These are phyloP conservation scores for Oscheius sp. DNA, from an alignment of 2,888 invertebrate genomes.

Conservation along the genomic window DNA sequence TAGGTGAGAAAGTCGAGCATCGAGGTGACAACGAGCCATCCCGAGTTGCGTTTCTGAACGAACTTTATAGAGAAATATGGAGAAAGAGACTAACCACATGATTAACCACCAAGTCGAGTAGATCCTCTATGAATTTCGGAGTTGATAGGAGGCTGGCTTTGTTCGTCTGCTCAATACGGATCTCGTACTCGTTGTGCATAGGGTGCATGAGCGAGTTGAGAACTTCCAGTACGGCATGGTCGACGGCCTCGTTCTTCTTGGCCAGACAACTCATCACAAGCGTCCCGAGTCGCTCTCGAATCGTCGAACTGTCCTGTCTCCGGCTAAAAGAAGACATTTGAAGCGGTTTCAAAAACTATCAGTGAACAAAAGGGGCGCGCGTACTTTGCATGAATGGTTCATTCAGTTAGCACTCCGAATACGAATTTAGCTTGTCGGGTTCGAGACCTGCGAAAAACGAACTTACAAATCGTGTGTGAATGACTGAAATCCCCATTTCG, in stretches of 20 bases:
- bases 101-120: conserved; percentile 92
- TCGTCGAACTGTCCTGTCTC: conserved; percentile 73
- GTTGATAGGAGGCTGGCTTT: conserved; percentile 87
- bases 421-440: no score
- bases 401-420: no score
- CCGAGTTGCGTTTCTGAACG: conserved; percentile 86
- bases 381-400: no score
- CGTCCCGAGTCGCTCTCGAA: conserved; percentile 92
- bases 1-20: conserved; percentile 98
- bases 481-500: conserved; percentile 96
- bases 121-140: conserved; percentile 88
- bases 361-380: no score
- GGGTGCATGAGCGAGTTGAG: conserved; percentile 96
- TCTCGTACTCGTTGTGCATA: conserved; percentile 93
- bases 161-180: conserved; percentile 96
- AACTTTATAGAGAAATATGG: background rate
- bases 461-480: conserved; percentile 69
- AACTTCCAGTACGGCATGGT: conserved; percentile 86
- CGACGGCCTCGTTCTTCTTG: conserved; percentile 87
- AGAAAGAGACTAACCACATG: conserved; percentile 84
- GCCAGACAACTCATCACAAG: conserved; percentile 91
- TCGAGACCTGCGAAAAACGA: background rate
- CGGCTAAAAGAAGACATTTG: conserved; percentile 75
- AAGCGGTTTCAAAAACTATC: conserved; percentile 41
- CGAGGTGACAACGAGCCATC: conserved; percentile 93